Percentiles rank a stretch among this genome's conserved stretches.
These are phyloP conservation scores for Megastigmus dorsalis DNA, from an alignment of 2,888 invertebrate genomes.

Conservation along the genomic window DNA sequence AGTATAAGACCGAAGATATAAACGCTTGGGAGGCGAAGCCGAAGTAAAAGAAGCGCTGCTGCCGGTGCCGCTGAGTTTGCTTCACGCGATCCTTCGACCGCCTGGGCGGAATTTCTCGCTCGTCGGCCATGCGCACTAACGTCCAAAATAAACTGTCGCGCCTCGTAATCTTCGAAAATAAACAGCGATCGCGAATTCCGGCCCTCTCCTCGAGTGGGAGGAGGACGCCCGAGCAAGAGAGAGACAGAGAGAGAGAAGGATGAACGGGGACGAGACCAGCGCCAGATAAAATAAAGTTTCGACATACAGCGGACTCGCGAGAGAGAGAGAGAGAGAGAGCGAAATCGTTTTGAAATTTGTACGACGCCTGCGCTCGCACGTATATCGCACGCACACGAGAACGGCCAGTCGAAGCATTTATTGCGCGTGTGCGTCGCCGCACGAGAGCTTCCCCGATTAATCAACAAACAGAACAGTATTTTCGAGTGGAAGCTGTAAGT, in stretches of 20 bases:
- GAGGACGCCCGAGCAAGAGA: neutral
- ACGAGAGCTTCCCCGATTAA: conserved; percentile 40
- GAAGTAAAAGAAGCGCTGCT: neutral
- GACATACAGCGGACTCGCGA: conserved; percentile 26
- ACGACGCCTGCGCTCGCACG: conserved; percentile 48
- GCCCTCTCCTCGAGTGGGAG: conserved; percentile 53
- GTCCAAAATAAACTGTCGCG: conserved; percentile 63
- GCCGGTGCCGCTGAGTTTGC: neutral
- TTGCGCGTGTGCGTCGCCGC: conserved; percentile 33
- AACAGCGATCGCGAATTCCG: conserved; percentile 60
- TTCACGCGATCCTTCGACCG: neutral
- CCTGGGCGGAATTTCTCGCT: conserved; percentile 57
- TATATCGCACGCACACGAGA: conserved; percentile 29
- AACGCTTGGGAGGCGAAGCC: conserved; percentile 4
- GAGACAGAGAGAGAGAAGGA: neutral
- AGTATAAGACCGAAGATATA: conserved; percentile 9
- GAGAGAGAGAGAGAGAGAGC: no score
- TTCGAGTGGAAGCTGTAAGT: no score
- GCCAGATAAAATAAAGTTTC: conserved; percentile 51
- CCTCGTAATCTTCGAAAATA: conserved; percentile 63
- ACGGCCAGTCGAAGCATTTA: conserved; percentile 61
- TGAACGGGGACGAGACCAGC: conserved; percentile 53
- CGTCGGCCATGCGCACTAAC: conserved; percentile 55
- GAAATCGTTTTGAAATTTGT: conserved; percentile 39
- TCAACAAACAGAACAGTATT: conserved; percentile 42